Percentiles rank a stretch among this genome's conserved stretches.
Conservation (phyloP, 2,113 vertebrate genomes). For the Scomber colias region DNA sequence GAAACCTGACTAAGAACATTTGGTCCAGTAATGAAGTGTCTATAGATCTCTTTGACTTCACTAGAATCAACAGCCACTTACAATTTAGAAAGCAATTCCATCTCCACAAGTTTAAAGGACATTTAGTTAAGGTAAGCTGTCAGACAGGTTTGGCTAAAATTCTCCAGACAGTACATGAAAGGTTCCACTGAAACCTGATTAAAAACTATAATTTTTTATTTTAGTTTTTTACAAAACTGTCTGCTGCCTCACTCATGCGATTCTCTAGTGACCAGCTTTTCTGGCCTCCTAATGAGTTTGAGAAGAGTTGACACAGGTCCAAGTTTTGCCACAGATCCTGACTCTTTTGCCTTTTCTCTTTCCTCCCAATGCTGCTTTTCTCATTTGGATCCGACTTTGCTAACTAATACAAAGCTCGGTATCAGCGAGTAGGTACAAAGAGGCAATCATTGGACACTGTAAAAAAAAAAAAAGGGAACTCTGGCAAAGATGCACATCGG, state of each 20-base stretch:
- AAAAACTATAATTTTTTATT: slow-evolving; percentile 74
- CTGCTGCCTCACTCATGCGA: slow-evolving; percentile 65
- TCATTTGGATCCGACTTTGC: slow-evolving; percentile 77
- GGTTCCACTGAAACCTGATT: slow-evolving; percentile 64
- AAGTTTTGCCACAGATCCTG: slow-evolving; percentile 73
- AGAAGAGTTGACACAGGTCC: slow-evolving; percentile 77
- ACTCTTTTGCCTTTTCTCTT: slow-evolving; percentile 61
- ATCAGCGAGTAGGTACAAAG: slow-evolving; percentile 70
- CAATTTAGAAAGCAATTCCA: slow-evolving; percentile 63
- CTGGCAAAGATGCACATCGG: slow-evolving; percentile 69
- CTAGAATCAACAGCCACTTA: slow-evolving; percentile 63
- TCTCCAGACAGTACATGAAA: slow-evolving; percentile 75
- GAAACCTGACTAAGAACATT: slow-evolving; percentile 36
- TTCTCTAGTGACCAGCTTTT: slow-evolving; percentile 64
- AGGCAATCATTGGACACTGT: slow-evolving; percentile 60
- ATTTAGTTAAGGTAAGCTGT: slow-evolving; percentile 65
- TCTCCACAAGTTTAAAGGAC: slow-evolving; percentile 56
- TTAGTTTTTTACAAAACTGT: slow-evolving; percentile 68
- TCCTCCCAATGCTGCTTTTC: slow-evolving; percentile 76
- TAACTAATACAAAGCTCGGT: slow-evolving; percentile 66
- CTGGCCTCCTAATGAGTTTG: slow-evolving; percentile 75
- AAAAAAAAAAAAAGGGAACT: slow-evolving; percentile 61
- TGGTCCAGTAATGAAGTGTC: slow-evolving; percentile 10
- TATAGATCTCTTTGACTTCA: slow-evolving; percentile 37
- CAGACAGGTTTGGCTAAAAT: slow-evolving; percentile 60